Evolutionary conservation across 2,888 invertebrate species (phyloP).

Genomic region (Torymus auratus): DNA sequence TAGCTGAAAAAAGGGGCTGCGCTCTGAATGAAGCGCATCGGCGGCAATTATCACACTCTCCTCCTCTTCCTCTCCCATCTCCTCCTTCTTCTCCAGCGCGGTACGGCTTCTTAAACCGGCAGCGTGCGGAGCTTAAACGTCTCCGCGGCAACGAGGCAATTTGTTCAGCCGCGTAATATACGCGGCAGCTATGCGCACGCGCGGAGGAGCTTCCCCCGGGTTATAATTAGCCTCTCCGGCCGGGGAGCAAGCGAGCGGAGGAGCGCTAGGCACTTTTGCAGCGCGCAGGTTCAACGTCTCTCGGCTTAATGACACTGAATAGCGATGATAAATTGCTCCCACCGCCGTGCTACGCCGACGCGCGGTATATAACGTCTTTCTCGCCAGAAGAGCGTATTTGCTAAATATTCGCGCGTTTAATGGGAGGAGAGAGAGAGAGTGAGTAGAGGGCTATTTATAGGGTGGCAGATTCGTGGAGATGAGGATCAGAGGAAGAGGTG

Average conservation of each 20-base stretch:
- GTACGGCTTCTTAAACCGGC: neutral
- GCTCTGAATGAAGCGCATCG: no score
- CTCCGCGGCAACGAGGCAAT: conserved; percentile 62
- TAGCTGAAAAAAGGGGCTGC: no score
- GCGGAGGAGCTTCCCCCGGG: conserved; percentile 30
- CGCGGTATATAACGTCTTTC: conserved; percentile 32
- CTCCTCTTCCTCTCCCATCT: no score
- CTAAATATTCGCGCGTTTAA: conserved; percentile 43
- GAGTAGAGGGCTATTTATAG: conserved; percentile 2
- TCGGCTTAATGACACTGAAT: conserved; percentile 58
- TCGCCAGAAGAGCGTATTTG: conserved; percentile 36
- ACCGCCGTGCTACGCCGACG: neutral
- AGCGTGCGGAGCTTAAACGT: neutral
- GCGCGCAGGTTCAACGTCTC: conserved; percentile 58
- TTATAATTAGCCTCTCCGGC: conserved; percentile 58
- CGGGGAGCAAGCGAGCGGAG: conserved; percentile 19
- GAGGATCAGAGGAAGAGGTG: no score
- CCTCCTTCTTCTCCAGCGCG: neutral
- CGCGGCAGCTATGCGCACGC: conserved; percentile 17
- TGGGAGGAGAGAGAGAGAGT: neutral
- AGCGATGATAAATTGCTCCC: conserved; percentile 56
- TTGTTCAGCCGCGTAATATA: conserved; percentile 65
- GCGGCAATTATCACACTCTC: no score
- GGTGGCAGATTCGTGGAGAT: no score
- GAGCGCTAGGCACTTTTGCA: conserved; percentile 17